Base-by-base conservation (phyloP, 2,113 vertebrate species). In the Eupsittula cactorum region DNA sequence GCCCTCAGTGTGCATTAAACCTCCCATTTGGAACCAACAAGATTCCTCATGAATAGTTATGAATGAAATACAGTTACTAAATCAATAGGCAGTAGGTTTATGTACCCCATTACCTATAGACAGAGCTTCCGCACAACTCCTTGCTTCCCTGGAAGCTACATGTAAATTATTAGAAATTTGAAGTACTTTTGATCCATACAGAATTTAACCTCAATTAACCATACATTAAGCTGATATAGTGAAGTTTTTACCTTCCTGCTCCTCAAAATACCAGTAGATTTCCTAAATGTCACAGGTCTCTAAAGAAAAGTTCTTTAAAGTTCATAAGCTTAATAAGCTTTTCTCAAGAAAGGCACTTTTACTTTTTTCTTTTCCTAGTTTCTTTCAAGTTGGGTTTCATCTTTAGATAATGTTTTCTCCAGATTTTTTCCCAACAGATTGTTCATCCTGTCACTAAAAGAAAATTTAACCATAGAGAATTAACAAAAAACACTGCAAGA, bases 1-100 rank as follows among this genome's bases (percentile, higher is more conserved):
- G 87, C 82, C 93, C 89, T 88, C 62, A n/a, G 76, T 28, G 84
- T 93, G 76, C 82, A 93, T 94, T 97, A 97, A 97, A 95, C 77
- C 78, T 97, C 75, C 87, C 93, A 70, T 78, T 88, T 89, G 96
- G 77, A 97, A 97, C 88, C 81, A 93, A 73, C 86, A 49, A 68
- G 55, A 86, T 69, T 96, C 65, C 74, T 96, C 87, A 92, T 95
- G 55, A 97, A 89, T 80, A 95, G 80, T 87, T 96, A 96, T 27
- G 62, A 97, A 95, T 91, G 89, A 94, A 95, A 95, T 50, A 85
- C 33, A 83, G 76, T 86, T 92, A 84, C 69, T 96, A 95, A 97
- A 97, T 92, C 94, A 97, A 91, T 50, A 94, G 28, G 59, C 20
- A 69, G 27, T 69, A 79, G 20, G 75, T 90, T 96, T 97, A 95